Base-by-base conservation (phyloP, 2,797 vertebrate genomes). In the Oryzias dopingdopingensis region DNA sequence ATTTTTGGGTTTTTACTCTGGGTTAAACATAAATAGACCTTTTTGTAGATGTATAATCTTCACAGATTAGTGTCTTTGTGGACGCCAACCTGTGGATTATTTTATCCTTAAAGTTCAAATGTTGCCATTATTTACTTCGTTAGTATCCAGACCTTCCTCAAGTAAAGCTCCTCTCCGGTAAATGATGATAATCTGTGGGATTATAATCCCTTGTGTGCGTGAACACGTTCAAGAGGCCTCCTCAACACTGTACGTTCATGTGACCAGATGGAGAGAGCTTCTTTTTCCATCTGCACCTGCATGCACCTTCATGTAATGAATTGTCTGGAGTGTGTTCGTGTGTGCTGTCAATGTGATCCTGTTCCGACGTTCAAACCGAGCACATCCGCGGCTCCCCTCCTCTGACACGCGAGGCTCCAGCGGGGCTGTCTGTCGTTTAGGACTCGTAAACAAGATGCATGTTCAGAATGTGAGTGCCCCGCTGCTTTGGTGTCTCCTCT, bases 401-500 rank as follows among this genome's bases (percentile, higher is more conserved):
- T 65, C 75, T 74, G 67, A 80, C 78, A 67, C 64, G 17, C 71
- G 72, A 70, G 61, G 67, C 62, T 67, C 72, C 62, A 42, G 61
- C 43, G 18, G 42, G 57, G 70, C 57, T 61, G 73, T 68, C 65
- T 83, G 82, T 73, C 70, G 65, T 84, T 86, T 78, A 82, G 62
- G 68, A 78, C 69, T 69, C 54, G 61, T 80, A 81, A 82, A 88
- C 66, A 79, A 82, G 81, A 73, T 65, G 77, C 79, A 74, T 67
- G 70, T 72, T 66, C 53, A 56, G 72, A 88, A 77, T 71, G 18
- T 51, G 68, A 60, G 75, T 80, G 79, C 87, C 83, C 83, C 77
- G 79, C 70, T 83, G 81, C 86, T 86, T 80, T 80, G 77, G 83
- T 82, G 85, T 80, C 72, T 81, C 70, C 55, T 71, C 65, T 52